phyloP scores from a whole-genome alignment of 2,888 invertebrate species.

The Brenthis ino region DNA sequence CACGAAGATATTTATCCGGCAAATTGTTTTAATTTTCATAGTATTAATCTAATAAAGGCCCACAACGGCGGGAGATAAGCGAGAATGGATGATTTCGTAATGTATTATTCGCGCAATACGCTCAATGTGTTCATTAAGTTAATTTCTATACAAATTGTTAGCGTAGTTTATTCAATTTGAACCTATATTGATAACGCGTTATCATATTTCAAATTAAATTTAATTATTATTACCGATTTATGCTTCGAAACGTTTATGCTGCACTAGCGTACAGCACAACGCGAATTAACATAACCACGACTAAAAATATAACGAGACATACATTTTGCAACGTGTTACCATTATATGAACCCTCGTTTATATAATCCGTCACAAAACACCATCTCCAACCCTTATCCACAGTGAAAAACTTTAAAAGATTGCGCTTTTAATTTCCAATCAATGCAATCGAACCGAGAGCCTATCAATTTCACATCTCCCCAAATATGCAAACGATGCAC shows the following conservation, averaged over 20 bases:
- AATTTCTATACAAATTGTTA: constrained; percentile 59
- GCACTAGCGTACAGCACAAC: neutral
- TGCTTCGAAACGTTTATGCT: constrained; percentile 5
- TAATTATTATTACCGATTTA: constrained; percentile 9
- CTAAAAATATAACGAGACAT: neutral
- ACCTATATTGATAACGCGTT: constrained; percentile 24
- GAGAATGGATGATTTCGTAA: constrained; percentile 65
- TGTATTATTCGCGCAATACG: constrained; percentile 67
- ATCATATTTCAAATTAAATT: constrained; percentile 16
- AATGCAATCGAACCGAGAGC: constrained; percentile 19
- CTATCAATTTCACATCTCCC: constrained; percentile 31
- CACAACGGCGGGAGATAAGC: constrained; percentile 75
- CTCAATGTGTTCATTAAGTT: constrained; percentile 56
- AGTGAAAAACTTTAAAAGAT: constrained; percentile 9
- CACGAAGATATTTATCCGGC: constrained; percentile 82
- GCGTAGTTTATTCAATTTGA: constrained; percentile 39
- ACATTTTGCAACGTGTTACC: too few species aligned
- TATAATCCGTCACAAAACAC: neutral
- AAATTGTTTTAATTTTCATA: constrained; percentile 84
- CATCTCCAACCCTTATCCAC: neutral
- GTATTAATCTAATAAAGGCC: constrained; percentile 80
- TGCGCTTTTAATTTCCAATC: constrained; percentile 24
- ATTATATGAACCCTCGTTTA: too few species aligned
- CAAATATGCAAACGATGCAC: constrained; percentile 47
- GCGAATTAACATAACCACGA: neutral